These are phyloP conservation scores for Limosa lapponica DNA, from an alignment of 2,797 vertebrate species.

Conservation along the genomic window DNA sequence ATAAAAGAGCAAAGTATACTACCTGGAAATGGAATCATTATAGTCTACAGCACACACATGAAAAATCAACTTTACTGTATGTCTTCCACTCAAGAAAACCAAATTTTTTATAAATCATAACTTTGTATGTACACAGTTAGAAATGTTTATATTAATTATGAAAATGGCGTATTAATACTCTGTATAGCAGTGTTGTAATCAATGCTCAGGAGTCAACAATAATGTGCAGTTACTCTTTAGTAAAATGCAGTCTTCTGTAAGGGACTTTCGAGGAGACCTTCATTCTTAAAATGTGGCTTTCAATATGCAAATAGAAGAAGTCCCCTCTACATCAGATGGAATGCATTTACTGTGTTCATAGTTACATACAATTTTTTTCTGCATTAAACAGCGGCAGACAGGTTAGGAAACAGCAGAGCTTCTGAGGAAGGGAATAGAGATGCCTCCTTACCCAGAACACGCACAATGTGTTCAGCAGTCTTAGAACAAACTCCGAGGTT, in stretches of 20 bases:
- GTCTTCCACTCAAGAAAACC: background rate
- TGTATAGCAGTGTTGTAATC: background rate
- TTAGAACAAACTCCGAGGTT: background rate
- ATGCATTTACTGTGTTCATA: background rate
- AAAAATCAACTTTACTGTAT: background rate
- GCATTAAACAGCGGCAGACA: background rate
- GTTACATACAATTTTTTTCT: background rate
- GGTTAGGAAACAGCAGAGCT: background rate
- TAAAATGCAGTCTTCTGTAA: background rate
- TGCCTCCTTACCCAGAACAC: background rate
- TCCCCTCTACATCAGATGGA: background rate
- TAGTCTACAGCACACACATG: background rate
- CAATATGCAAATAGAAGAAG: background rate
- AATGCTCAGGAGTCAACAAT: background rate
- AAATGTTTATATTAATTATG: background rate
- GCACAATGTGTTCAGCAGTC: accelerated
- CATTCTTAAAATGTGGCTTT: background rate
- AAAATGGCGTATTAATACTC: background rate
- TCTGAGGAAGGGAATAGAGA: background rate
- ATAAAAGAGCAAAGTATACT: background rate
- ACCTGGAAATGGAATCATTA: background rate
- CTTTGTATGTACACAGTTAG: background rate
- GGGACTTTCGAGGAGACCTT: background rate
- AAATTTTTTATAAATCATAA: background rate
- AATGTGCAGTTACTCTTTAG: background rate